Evolutionary conservation across 1,140 invertebrate species (phyloP).

Genomic region (Anadara kagoshimensis): DNA sequence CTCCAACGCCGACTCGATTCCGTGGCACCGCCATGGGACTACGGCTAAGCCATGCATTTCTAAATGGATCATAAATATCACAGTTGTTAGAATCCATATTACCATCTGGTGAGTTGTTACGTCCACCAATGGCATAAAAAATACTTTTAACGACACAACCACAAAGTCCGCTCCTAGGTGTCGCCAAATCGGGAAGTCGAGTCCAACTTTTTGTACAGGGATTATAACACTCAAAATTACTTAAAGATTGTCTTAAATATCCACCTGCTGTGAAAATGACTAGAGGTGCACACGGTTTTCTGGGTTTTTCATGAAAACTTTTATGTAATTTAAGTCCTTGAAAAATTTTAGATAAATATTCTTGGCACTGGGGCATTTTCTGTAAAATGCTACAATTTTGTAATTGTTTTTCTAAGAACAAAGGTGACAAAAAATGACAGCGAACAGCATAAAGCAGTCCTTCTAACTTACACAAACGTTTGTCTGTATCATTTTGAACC

Average conservation of each 20-base stretch:
- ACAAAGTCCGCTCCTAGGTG: slow-evolving; percentile 88
- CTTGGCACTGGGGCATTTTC: slow-evolving; percentile 88
- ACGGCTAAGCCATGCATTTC: slow-evolving; percentile 76
- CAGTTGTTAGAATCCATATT: slow-evolving; percentile 85
- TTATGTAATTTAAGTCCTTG: slow-evolving; percentile 77
- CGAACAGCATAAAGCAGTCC: slow-evolving; percentile 89
- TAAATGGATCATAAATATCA: slow-evolving; percentile 86
- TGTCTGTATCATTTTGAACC: slow-evolving; percentile 90
- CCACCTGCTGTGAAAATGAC: slow-evolving; percentile 94
- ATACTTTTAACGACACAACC: slow-evolving; percentile 79
- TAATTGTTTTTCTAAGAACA: slow-evolving; percentile 93
- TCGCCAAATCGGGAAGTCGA: slow-evolving; percentile 84
- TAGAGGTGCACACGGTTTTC: slow-evolving; percentile 66
- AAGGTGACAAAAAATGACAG: slow-evolving; percentile 93
- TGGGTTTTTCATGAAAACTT: slow-evolving; percentile 61
- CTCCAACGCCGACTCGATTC: slow-evolving; percentile 91
- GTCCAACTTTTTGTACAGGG: slow-evolving; percentile 89
- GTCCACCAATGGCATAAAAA: slow-evolving; percentile 92
- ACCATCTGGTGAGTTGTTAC: slow-evolving; percentile 87
- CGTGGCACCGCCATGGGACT: slow-evolving; percentile 86
- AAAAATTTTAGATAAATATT: slow-evolving; percentile 92
- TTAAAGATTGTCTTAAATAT: slow-evolving; percentile 88
- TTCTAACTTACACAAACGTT: slow-evolving; percentile 88
- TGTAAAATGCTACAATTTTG: slow-evolving; percentile 89
- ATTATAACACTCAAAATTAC: slow-evolving; percentile 90